These are phyloP conservation scores for Potamarius usumacintae DNA, from an alignment of 2,113 vertebrate genomes.

Conservation along the genomic window DNA sequence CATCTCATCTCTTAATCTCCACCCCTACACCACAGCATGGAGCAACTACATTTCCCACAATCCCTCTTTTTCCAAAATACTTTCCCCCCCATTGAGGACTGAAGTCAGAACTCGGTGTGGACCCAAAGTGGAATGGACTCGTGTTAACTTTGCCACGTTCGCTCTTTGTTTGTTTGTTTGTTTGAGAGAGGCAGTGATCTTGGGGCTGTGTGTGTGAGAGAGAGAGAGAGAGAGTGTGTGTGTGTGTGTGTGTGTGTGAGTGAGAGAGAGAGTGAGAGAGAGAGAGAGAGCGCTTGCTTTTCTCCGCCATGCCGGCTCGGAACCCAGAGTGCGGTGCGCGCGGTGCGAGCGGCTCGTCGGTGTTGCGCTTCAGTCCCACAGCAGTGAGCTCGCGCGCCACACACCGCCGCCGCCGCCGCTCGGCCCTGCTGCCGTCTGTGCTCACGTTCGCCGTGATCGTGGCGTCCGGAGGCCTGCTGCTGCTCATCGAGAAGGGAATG, in stretches of 20 bases:
- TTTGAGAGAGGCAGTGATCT: no score
- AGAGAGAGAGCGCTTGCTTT: neutral
- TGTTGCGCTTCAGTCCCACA: slow-evolving; percentile 57
- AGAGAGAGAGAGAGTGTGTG: no score
- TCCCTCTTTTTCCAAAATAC: neutral
- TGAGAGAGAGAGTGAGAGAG: neutral
- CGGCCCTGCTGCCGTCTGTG: slow-evolving; percentile 86
- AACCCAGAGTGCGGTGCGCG: slow-evolving; percentile 57
- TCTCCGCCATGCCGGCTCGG: slow-evolving; percentile 60
- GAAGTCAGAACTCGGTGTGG: neutral
- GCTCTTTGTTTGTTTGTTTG: no score
- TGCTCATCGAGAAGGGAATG: slow-evolving; percentile 95
- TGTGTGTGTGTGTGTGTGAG: no score
- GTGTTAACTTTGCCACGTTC: slow-evolving; percentile 29
- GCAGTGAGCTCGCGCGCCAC: slow-evolving; percentile 53
- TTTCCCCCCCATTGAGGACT: neutral
- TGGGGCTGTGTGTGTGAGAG: neutral
- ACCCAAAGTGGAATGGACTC: slow-evolving; percentile 1
- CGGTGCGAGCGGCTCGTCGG: slow-evolving; percentile 48
- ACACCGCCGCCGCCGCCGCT: slow-evolving; percentile 58
- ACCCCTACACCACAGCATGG: neutral
- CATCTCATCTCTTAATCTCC: neutral
- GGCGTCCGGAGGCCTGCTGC: slow-evolving; percentile 90
- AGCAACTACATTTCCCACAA: slow-evolving; percentile 49
- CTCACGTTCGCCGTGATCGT: slow-evolving; percentile 93